phyloP scores from a whole-genome alignment of 2,113 vertebrate species.

The human (Homo sapiens) region GRCh38 chr9:120830001-120830500 shows the following conservation, averaged over 20 bases:
- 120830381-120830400: neutral
- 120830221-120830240: neutral
- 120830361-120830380: neutral
- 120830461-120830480: neutral
- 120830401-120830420: neutral
- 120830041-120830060: neutral
- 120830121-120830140: neutral
- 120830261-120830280: neutral
- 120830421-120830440: neutral
- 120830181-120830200: neutral
- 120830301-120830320: neutral
- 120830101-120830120: neutral
- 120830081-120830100: neutral
- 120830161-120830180: neutral
- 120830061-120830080: neutral
- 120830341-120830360: neutral
- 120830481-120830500: neutral
- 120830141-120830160: neutral
- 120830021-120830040: neutral
- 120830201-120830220: neutral
- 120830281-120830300: neutral
- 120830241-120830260: neutral
- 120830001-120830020: neutral
- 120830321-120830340: neutral
- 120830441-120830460: neutral